phyloP scores from a whole-genome alignment of 2,888 invertebrate genomes.

The Sipha maydis region DNA sequence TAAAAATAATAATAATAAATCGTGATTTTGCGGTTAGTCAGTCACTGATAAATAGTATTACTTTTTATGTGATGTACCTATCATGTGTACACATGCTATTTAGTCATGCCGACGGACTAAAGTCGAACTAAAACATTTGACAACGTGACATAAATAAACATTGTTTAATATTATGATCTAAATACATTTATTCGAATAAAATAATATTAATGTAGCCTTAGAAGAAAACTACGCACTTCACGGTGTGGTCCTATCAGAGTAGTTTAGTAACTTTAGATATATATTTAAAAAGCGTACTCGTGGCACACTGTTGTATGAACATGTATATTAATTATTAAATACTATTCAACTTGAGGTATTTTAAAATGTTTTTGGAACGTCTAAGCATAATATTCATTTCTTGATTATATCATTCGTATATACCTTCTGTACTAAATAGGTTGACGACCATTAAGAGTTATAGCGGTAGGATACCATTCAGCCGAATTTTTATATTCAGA shows the following conservation, averaged over 20 bases:
- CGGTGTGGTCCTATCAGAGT: neutral
- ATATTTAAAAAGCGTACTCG: neutral
- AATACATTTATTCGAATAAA: neutral
- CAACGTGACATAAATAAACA: constrained; percentile 2
- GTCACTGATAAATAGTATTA: constrained; percentile 25
- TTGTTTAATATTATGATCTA: neutral
- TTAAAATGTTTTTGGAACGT: neutral
- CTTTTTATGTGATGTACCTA: constrained; percentile 18
- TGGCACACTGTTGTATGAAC: neutral
- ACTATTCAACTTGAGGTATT: neutral
- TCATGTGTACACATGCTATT: neutral
- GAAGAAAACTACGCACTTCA: neutral
- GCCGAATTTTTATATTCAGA: constrained; percentile 31
- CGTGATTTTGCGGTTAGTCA: constrained; percentile 57
- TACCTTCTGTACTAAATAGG: constrained; percentile 13
- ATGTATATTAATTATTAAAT: neutral
- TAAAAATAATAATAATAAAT: constrained; percentile 52
- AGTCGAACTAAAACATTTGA: neutral
- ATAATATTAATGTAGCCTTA: neutral
- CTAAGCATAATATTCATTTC: neutral
- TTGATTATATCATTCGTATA: constrained; percentile 20
- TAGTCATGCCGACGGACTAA: neutral
- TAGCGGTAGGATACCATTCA: constrained; percentile 3
- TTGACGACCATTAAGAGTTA: constrained; percentile 14
- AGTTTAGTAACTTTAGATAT: neutral